phyloP scores from a whole-genome alignment of 2,797 vertebrate genomes.

The Tokudaia muenninki region DNA sequence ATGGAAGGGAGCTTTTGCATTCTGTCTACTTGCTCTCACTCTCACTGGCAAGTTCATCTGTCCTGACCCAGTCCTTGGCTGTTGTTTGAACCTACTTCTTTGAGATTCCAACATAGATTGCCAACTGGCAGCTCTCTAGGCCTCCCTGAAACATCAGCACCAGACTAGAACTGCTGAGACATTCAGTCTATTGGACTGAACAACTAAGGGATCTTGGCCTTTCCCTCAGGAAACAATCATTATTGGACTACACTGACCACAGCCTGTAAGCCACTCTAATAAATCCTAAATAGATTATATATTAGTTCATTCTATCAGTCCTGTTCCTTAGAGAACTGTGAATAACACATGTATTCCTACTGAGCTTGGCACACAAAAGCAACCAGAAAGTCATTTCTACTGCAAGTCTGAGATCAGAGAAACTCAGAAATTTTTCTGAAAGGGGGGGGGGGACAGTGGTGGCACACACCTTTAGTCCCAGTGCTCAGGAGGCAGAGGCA shows the following conservation, averaged over 20 bases:
- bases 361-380: not conserved
- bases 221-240: not conserved
- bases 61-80: not conserved
- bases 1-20: not conserved
- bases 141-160: not conserved
- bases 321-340: not conserved
- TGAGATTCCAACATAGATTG: not conserved
- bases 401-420: not conserved
- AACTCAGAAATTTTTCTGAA: not conserved
- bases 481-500: no score
- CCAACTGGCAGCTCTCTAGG: not conserved
- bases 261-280: not conserved
- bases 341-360: not conserved
- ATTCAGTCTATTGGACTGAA: not conserved
- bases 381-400: not conserved
- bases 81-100: not conserved
- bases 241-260: not conserved
- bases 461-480: no score
- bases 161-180: not conserved
- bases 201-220: not conserved
- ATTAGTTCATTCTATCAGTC: not conserved
- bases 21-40: not conserved
- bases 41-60: not conserved
- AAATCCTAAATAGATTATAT: not conserved
- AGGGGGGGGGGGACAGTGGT: no score